Evolutionary conservation across 2,888 invertebrate genomes (phyloP).

Genomic region (Holacanthella duospinosa): DNA sequence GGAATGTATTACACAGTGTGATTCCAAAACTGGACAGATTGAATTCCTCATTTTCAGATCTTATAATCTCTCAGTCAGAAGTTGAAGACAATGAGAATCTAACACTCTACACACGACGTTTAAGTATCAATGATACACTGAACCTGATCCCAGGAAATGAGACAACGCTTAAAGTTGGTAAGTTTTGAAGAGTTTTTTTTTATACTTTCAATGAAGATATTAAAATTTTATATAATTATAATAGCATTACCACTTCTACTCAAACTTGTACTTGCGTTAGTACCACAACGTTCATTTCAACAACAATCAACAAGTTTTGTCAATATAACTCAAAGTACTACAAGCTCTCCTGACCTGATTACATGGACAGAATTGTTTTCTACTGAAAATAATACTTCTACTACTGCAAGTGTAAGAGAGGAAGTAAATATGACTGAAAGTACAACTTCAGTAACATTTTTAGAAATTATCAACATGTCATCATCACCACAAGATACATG

Average conservation of each 20-base stretch:
- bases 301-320: background rate
- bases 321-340: background rate
- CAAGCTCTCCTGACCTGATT: background rate
- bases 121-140: slow-evolving; percentile 14
- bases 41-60: slow-evolving; percentile 10
- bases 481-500: background rate
- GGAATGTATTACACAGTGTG: slow-evolving; percentile 24
- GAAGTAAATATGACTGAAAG: background rate
- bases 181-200: background rate
- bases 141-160: slow-evolving; percentile 24
- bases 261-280: background rate
- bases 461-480: background rate
- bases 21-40: slow-evolving; percentile 24
- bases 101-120: slow-evolving; percentile 24
- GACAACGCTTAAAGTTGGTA: slow-evolving; percentile 22
- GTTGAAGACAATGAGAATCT: slow-evolving; percentile 34
- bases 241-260: slow-evolving; percentile 2
- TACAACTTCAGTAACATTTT: background rate
- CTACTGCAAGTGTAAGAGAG: background rate
- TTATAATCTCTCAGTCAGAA: slow-evolving; percentile 25
- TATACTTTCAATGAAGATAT: background rate
- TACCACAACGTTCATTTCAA: background rate
- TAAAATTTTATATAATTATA: background rate
- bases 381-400: background rate
- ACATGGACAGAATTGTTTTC: background rate